Evolutionary conservation across 2,113 vertebrate genomes (phyloP), one percentile per base, ranked within the genome.

Genomic region (Alethe diademata): DNA sequence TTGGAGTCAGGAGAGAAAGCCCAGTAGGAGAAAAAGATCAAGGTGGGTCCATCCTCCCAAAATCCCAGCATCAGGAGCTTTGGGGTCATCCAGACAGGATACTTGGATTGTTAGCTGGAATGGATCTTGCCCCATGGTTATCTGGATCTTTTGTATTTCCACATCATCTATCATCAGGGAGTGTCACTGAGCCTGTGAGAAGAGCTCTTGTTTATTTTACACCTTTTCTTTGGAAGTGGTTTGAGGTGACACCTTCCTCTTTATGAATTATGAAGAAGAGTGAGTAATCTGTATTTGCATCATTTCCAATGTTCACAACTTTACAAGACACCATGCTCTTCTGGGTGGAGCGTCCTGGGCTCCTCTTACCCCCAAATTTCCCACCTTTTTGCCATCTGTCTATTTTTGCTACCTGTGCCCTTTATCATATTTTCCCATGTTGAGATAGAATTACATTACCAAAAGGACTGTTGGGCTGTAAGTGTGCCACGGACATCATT

Each of bases 381-480:
- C 36, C 33, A 36, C 43, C 29, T 62, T 48, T 19, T 74, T 90
- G 40, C 33, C 61, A 12, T 40, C 24, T 38, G 11, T 54, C 57
- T 43, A 0, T 28, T 76, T 91, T 58, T 60, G 33, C 40, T 81
- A 9, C 31, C 12, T 25, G 11, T 35, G 25, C 33, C 38, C 6
- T 40, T 72, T 53, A 48, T 14, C 17, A 7, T 42, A 11, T 57
- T 62, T 72, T 60, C 35, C 36, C 36, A 5, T 60, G 9, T 23
- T 69, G 26, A 64, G 54, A 8, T 42, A n/a, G 29, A 53, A 22
- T 71, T n/a, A 29, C 19, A 23, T 65, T 65, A 22, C 28, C 2
- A 3, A 38, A 23, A 9, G 20, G 9, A 9, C 38, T 35, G 18
- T 36, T 60, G 3, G 6, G 58, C 40, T 80, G 0, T 28, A 38